A percentile compares a stretch with the other conserved stretches of the same genome.
These are phyloP conservation scores for Copidosoma aretas DNA, from an alignment of 2,888 invertebrate species.

Conservation along the genomic window DNA sequence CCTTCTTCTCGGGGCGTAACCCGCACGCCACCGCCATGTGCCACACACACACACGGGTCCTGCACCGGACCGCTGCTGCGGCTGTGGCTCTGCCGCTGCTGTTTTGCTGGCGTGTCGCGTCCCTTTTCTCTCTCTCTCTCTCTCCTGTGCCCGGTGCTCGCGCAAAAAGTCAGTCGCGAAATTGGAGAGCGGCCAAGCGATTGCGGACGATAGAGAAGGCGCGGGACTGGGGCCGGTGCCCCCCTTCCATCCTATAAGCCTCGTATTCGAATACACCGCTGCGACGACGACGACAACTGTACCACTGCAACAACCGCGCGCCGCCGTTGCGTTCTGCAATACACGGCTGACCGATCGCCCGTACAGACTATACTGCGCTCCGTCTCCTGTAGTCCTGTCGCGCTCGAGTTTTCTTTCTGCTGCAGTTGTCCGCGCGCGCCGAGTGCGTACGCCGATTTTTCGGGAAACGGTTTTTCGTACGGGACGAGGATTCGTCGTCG, in stretches of 20 bases:
- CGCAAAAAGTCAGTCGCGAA: conserved; percentile 54
- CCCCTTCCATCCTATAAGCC: conserved; percentile 3
- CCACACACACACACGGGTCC: too few species aligned
- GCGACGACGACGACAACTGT: too few species aligned
- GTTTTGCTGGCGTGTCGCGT: conserved; percentile 53
- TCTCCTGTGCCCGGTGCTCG: conserved; percentile 11
- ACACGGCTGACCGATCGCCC: too few species aligned
- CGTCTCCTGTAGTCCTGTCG: too few species aligned
- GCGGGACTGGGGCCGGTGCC: background rate
- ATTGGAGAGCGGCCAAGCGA: conserved; percentile 58
- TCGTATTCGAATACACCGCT: background rate
- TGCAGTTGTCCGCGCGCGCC: background rate
- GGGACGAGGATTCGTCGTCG: too few species aligned
- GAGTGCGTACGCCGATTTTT: background rate
- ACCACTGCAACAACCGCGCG: too few species aligned
- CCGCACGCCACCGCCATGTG: conserved; percentile 13
- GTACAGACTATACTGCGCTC: too few species aligned
- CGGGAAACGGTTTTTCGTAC: too few species aligned
- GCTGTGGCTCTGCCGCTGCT: conserved; percentile 30
- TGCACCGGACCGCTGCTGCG: background rate
- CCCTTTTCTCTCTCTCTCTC: conserved; percentile 19
- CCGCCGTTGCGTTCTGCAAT: too few species aligned
- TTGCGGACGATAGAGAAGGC: conserved; percentile 51
- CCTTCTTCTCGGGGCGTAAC: conserved; percentile 17
- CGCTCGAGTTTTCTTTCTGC: background rate